Percentiles rank a stretch among this genome's conserved stretches.
Conservation (phyloP, 1,140 invertebrate species). For the Lineus longissimus region DNA sequence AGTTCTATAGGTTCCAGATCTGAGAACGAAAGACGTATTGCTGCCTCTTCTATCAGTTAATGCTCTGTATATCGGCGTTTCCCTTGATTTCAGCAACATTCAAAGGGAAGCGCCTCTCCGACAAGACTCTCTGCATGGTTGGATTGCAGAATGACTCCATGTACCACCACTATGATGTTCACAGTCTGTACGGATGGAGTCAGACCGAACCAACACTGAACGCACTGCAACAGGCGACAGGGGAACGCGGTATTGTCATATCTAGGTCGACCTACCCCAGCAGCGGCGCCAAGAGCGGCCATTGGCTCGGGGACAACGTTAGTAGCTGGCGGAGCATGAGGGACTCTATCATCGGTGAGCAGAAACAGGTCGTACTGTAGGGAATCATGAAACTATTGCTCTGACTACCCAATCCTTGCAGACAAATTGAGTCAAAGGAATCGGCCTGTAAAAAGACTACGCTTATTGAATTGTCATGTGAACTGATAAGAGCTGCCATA, state of each 20-base stretch:
- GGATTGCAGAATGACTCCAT: constrained; percentile 21
- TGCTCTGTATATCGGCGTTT: too few species aligned
- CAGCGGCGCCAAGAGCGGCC: constrained; percentile 72
- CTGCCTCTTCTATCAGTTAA: too few species aligned
- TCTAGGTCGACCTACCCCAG: constrained; percentile 78
- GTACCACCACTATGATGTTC: constrained; percentile 42
- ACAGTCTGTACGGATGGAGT: constrained; percentile 49
- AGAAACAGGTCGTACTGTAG: too few species aligned
- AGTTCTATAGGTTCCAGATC: too few species aligned
- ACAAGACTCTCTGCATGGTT: constrained; percentile 33
- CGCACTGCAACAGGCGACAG: constrained; percentile 35
- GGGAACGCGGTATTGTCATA: constrained; percentile 72
- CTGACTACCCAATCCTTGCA: too few species aligned
- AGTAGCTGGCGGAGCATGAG: constrained; percentile 31
- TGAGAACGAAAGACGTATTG: too few species aligned
- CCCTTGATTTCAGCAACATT: too few species aligned
- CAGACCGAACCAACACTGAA: constrained; percentile 37
- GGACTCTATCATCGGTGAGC: constrained; percentile 36
- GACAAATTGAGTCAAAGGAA: too few species aligned
- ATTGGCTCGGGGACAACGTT: constrained; percentile 73
- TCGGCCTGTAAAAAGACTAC: too few species aligned
- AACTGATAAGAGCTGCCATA: too few species aligned
- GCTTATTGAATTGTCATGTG: too few species aligned
- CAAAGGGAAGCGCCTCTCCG: constrained; percentile 34
- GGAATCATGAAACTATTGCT: too few species aligned